phyloP scores from a whole-genome alignment of 2,113 vertebrate genomes.

The Hippocampus abdominalis region DNA sequence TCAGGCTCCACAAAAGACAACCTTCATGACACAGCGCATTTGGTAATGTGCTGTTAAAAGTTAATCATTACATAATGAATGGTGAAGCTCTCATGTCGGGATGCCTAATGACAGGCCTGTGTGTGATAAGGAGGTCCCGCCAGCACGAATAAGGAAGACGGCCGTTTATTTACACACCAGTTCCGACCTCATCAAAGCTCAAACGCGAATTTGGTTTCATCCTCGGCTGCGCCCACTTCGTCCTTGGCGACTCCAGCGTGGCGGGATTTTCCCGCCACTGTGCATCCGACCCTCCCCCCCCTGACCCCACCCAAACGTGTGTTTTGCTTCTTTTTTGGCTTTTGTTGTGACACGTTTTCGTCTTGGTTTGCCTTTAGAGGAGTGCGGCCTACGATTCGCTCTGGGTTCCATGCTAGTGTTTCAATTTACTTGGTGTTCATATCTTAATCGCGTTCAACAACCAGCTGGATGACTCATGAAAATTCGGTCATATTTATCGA shows the following conservation, averaged over 20 bases:
- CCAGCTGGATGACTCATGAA: too few relatives aligned
- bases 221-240: neutral
- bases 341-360: neutral
- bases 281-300: neutral
- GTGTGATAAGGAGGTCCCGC: conserved; percentile 3
- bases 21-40: conserved; percentile 38
- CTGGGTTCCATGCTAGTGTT: neutral
- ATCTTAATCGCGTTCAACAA: too few relatives aligned
- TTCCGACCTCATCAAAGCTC: conserved; percentile 3
- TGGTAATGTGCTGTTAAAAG: conserved; percentile 39
- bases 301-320: neutral
- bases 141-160: conserved; percentile 1
- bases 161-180: conserved; percentile 1
- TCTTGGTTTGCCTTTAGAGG: neutral
- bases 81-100: conserved; percentile 14
- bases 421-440: too few relatives aligned
- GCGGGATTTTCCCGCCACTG: neutral
- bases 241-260: neutral
- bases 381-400: neutral
- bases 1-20: conserved; percentile 36
- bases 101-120: neutral
- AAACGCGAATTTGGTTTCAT: conserved; percentile 4
- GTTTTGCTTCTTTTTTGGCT: neutral
- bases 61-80: conserved; percentile 33
- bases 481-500: too few relatives aligned